Conservation (phyloP, 2,113 vertebrate genomes). For the Gadus macrocephalus region DNA sequence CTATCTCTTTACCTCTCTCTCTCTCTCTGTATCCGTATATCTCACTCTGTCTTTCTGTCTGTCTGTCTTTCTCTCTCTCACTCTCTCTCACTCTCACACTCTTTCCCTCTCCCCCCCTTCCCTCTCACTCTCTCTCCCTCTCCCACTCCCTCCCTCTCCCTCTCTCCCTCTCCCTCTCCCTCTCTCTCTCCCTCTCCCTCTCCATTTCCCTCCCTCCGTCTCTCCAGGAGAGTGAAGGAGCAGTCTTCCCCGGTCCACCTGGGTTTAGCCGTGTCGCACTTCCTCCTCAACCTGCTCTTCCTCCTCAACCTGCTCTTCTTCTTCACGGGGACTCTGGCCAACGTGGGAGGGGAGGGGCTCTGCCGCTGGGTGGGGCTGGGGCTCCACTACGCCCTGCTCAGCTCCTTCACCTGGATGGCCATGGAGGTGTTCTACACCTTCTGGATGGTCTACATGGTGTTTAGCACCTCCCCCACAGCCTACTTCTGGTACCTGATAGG, state of each 20-base stretch:
- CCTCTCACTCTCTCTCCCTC: not conserved
- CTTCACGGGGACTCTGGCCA: constrained; percentile 63
- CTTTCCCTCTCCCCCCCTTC: not conserved
- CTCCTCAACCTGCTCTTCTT: constrained; percentile 63
- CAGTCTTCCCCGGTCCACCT: constrained; percentile 58
- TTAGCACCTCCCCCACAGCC: constrained; percentile 46
- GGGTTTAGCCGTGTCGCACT: constrained; percentile 59
- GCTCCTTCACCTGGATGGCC: constrained; percentile 73
- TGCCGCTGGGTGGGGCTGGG: constrained; percentile 50
- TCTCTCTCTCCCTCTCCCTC: not conserved
- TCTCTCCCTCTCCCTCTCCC: too few species aligned
- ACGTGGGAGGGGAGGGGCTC: constrained; percentile 30
- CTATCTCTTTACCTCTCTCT: too few species aligned
- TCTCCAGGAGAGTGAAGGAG: constrained; percentile 39
- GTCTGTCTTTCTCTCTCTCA: not conserved
- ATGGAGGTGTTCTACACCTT: constrained; percentile 72
- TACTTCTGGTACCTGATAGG: constrained; percentile 61
- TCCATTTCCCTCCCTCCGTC: not conserved
- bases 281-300: constrained; percentile 61
- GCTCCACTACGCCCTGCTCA: constrained; percentile 71
- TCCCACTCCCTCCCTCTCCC: too few species aligned
- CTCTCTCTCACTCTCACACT: not conserved
- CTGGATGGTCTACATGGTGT: constrained; percentile 66
- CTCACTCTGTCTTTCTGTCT: too few species aligned
- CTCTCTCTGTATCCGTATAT: not conserved